Evolutionary conservation across 2,797 vertebrate genomes (phyloP), one percentile per base, ranked within the genome.

Genomic region (Sphenopsis melanotis): DNA sequence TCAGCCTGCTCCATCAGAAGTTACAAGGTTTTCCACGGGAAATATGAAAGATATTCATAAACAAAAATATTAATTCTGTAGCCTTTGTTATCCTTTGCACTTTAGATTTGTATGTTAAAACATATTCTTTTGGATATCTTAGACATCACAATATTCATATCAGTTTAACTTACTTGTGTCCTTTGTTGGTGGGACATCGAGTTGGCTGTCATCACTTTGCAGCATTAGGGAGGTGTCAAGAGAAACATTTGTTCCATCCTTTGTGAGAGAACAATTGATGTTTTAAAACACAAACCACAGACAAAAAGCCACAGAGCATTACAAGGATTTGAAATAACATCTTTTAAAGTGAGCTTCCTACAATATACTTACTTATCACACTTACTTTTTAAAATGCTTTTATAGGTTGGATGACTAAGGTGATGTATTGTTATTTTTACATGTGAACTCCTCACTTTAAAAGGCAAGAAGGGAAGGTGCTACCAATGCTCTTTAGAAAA

Each of bases 151-250:
- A 9, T 50, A 46, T 49, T 94, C 10, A 5, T 57, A 34, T 39
- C 23, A 26, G 2, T 66, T 66, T 80, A 47, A 93, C 97, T 95
- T 97, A 97, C 97, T 94, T 84, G 96, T 97, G 34, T 97, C 97
- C 80, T 97, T 98, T 65, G 97, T 97, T 57, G 96, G 76, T 42
- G 89, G 24, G 56, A 41, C 74, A 13, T 82, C 36, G 4, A 56
- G 72, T 55, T 83, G 46, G 2, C 26, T 91, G 27, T 98, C 96
- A 64, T 98, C 98, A 7, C 85, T 96, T 89, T 97, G 97, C 89
- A 97, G 69, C 23, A 83, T 94, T 86, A 98, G 71, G 60, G 91
- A 96, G 86, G 95, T 95, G 87, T 97, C 90, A 61, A 96, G 63
- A 49, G 94, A 87, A 91, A 90, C 4, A 5, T 91, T 90, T 46